Conservation (phyloP, 2,113 vertebrate species). For the Gymnorhina tibicen region DNA sequence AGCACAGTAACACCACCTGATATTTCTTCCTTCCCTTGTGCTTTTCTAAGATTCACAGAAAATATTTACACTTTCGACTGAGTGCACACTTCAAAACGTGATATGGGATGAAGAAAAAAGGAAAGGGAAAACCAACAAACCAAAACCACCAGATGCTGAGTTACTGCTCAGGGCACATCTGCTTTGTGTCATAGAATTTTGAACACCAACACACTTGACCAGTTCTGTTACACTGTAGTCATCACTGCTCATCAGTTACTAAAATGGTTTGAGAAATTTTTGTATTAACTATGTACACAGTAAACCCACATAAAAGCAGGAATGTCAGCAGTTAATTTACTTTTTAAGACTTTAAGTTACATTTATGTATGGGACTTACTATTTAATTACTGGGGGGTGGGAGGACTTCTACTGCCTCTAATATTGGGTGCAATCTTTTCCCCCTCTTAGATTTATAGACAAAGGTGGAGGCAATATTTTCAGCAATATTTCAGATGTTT, state of each 20-base stretch:
- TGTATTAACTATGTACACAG: background rate
- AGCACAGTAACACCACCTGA: background rate
- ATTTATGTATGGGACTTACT: background rate
- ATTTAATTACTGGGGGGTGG: background rate
- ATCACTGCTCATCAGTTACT: background rate
- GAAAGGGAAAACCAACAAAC: background rate
- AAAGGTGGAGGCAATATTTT: background rate
- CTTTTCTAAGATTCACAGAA: background rate
- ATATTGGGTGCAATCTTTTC: rapidly evolving
- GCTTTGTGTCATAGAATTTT: background rate
- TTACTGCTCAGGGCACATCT: background rate
- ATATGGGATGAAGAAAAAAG: rapidly evolving
- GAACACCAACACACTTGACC: background rate
- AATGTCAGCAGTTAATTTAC: background rate
- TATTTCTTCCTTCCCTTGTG: background rate
- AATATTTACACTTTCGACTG: background rate
- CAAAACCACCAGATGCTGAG: background rate
- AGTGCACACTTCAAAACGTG: background rate
- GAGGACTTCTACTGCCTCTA: background rate
- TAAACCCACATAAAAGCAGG: background rate
- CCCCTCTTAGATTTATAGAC: background rate
- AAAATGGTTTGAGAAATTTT: background rate
- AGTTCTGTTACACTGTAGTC: background rate
- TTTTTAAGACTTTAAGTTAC: background rate
- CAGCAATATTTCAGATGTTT: background rate